Evolutionary conservation across 2,888 invertebrate genomes (phyloP), one percentile per base, ranked within the genome.

Genomic region (Drosophila colorata): DNA sequence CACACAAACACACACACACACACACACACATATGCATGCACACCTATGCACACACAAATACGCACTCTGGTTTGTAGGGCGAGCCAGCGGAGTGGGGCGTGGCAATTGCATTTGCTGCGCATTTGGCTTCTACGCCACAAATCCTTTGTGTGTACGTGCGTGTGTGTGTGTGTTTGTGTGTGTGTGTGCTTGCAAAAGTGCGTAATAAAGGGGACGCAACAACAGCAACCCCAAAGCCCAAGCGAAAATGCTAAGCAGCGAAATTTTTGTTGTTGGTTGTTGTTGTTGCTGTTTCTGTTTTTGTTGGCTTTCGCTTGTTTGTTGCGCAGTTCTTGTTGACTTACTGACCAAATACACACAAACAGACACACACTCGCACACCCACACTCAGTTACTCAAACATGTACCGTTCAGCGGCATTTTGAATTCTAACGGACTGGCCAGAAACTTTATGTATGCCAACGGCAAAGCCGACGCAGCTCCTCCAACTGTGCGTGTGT

Each of bases 41-140:
- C n/a, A n/a, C n/a, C n/a, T n/a, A 28, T 28, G 35, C 52, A 46
- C 33, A 64, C 57, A 53, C 44, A 55, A 37, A 46, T 40, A 68
- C 38, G 52, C 58, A 40, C 57, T 20, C 55, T 23, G 14, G 4
- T 20, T 31, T 31, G n/a, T 13, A n/a, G 37, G 20, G 16, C 35
- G 23, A 44, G 49, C 38, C 60, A 41, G 53, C 49, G 65, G 58
- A 48, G 74, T 85, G 75, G 89, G 81, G 81, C 89, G 81, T 88
- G 81, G 82, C 82, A 85, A 78, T 65, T 88, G 87, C 82, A 80
- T 74, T 82, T 87, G 74, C 87, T 82, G 87, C 82, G 82, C 89
- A 82, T 74, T 88, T 87, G 69, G 61, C 69, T 74, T 87, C 69
- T 87, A 89, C 88, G 89, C 83, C 89, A 81, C 60, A 58, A 59